phyloP scores from a whole-genome alignment of 1,140 invertebrate genomes.

The Rhyacophila brunnea region DNA sequence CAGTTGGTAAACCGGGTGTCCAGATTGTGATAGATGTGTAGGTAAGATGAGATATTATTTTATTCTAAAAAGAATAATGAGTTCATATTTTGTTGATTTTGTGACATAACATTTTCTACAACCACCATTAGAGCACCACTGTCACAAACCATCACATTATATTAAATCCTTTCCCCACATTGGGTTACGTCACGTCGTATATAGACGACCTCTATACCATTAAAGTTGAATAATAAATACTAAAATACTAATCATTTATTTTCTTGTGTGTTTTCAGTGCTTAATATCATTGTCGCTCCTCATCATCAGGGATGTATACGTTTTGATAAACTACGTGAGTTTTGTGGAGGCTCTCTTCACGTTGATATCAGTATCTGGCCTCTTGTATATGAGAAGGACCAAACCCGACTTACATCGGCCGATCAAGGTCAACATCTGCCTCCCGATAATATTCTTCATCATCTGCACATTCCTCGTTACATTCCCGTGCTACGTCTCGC shows the following conservation, averaged over 20 bases:
- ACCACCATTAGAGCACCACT: too few species aligned
- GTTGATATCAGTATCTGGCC: slow-evolving; percentile 79
- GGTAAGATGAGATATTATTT: too few species aligned
- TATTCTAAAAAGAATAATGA: too few species aligned
- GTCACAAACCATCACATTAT: too few species aligned
- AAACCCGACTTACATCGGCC: slow-evolving; percentile 73
- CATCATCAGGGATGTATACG: slow-evolving; percentile 83
- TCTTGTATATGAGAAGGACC: slow-evolving; percentile 83
- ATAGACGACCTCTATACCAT: too few species aligned
- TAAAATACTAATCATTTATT: neutral
- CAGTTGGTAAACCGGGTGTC: too few species aligned
- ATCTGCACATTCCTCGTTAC: slow-evolving; percentile 85
- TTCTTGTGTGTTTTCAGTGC: slow-evolving; percentile 62
- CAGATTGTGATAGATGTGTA: too few species aligned
- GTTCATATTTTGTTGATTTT: too few species aligned
- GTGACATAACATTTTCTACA: too few species aligned
- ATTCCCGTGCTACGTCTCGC: slow-evolving; percentile 72
- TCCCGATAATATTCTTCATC: slow-evolving; percentile 82
- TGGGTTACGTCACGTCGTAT: too few species aligned
- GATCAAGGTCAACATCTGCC: slow-evolving; percentile 70
- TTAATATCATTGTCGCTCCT: slow-evolving; percentile 78
- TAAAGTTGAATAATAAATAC: too few species aligned
- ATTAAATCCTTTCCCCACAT: too few species aligned
- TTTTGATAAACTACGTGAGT: slow-evolving; percentile 89
- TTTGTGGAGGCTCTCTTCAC: slow-evolving; percentile 94